Percentiles rank a stretch among this genome's conserved stretches.
phyloP scores from a whole-genome alignment of 2,888 invertebrate genomes.

The Drosophila peninsularis region DNA sequence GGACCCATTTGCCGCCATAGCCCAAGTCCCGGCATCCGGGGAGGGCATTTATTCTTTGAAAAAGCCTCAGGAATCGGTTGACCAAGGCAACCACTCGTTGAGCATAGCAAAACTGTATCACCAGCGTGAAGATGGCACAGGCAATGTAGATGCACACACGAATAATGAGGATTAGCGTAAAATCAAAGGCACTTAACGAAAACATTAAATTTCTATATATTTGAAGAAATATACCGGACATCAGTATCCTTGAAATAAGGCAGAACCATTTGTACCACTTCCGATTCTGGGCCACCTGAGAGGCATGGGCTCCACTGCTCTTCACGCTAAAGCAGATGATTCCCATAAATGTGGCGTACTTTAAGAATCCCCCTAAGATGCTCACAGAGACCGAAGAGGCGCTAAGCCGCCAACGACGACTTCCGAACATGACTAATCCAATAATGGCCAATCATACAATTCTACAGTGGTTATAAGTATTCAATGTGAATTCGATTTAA shows the following conservation, averaged over 20 bases:
- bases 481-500: background rate
- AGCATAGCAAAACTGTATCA: constrained; percentile 47
- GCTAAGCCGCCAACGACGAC: constrained; percentile 23
- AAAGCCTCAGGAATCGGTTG: constrained; percentile 52
- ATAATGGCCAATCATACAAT: background rate
- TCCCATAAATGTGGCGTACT: constrained; percentile 55
- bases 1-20: constrained; percentile 47
- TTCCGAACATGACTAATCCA: constrained; percentile 53
- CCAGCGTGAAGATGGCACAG: constrained; percentile 34
- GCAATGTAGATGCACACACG: constrained; percentile 15
- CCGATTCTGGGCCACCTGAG: constrained; percentile 29
- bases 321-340: constrained; percentile 48
- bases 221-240: background rate
- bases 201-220: background rate
- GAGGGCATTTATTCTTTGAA: constrained; percentile 36
- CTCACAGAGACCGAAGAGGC: constrained; percentile 41
- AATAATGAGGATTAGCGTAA: constrained; percentile 21
- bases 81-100: constrained; percentile 39
- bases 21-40: constrained; percentile 11
- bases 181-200: constrained; percentile 1
- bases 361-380: constrained; percentile 31
- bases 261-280: constrained; percentile 44
- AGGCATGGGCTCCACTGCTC: constrained; percentile 10
- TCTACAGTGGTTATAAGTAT: background rate
- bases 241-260: constrained; percentile 29